Base-by-base conservation (phyloP, 2,888 invertebrate genomes). In the Troilus luridus region DNA sequence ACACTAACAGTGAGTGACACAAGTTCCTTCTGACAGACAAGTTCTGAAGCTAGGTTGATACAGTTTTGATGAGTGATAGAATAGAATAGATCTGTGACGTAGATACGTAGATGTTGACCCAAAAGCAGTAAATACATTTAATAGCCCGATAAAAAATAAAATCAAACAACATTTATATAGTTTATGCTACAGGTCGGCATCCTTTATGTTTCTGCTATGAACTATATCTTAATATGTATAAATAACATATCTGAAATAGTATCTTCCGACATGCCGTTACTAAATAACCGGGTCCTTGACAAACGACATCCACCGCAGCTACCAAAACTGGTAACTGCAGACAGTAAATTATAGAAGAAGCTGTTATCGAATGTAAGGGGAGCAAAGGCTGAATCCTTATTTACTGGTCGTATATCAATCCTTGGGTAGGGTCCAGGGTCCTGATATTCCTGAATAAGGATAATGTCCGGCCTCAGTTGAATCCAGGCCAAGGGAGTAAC, bases 401-500 rank as follows among this genome's bases (percentile, higher is more conserved):
- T 54, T n/a, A 85, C 56, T n/a, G 56, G 19, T 21, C 54, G 1
- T 85, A 54, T 6, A 85, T 54, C 56, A 58, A 85, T 58, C 56
- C 54, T 85, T 85, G 85, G 85, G n/a, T n/a, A n/a, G 56, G 85
- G 9, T 85, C 85, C 85, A 85, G 56, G 56, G 6, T 19, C 6
- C 17, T 14, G 72, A 41, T 77, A 77, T 77, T 56, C 85, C 56
- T n/a, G 85, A 56, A 21, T 85, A 41, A 85, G 56, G 56, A 58
- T 85, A 85, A 85, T 58, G 56, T 85, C 56, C 54, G 56, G 85
- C 11, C 56, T 21, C 27, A 58, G 85, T 85, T 85, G 85, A 85
- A 54, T 85, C 19, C 12, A 85, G 85, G 85, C 85, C 85, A 85
- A 85, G 41, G 56, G 85, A 14, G 56, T 58, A 85, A 85, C 85